phyloP scores from a whole-genome alignment of 2,113 vertebrate species.

The Cricetomys ansorgei region DNA sequence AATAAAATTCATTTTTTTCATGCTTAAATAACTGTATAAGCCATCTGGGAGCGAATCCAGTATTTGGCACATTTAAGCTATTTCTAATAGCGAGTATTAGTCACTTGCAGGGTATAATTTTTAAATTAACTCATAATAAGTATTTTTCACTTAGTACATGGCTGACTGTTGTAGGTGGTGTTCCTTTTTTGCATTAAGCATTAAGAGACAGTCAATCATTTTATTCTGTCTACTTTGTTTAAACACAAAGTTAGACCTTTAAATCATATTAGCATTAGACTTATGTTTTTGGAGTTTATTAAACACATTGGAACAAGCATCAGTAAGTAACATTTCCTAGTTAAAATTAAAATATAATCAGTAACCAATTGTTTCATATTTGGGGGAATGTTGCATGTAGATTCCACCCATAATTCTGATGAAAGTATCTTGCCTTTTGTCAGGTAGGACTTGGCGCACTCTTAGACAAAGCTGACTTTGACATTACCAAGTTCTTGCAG shows the following conservation, averaged over 20 bases:
- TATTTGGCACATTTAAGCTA: conserved; percentile 37
- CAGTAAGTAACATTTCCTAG: not conserved
- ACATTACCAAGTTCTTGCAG: not conserved
- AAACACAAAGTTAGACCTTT: not conserved
- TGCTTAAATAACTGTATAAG: conserved; percentile 51
- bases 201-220: not conserved
- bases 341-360: not conserved
- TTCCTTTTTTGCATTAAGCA: not conserved
- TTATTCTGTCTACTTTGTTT: not conserved
- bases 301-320: not conserved
- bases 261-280: not conserved
- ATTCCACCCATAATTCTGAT: not conserved
- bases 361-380: not conserved
- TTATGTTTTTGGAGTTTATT: not conserved
- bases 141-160: not conserved
- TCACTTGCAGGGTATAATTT: conserved; percentile 61
- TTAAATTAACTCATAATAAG: conserved; percentile 67
- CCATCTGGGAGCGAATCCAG: conserved; percentile 57
- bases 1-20: conserved; percentile 51
- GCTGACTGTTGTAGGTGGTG: not conserved
- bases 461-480: not conserved
- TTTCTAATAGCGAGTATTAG: conserved; percentile 29
- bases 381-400: not conserved
- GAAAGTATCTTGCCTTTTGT: not conserved
- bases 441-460: not conserved